These are phyloP conservation scores for Paraescarpia echinospica DNA, from an alignment of 1,140 invertebrate genomes.

Conservation along the genomic window DNA sequence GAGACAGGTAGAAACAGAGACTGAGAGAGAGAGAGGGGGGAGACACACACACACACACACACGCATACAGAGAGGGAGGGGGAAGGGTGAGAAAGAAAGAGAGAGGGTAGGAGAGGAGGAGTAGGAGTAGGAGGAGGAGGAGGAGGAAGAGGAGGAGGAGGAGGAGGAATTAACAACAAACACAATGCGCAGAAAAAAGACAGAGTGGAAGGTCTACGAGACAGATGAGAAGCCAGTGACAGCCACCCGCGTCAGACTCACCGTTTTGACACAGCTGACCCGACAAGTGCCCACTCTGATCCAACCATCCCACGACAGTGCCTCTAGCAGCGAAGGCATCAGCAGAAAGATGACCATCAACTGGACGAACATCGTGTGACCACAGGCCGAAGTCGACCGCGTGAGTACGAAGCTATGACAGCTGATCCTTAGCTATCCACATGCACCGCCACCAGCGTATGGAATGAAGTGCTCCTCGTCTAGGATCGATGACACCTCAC, in stretches of 20 bases:
- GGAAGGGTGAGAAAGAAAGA: neutral
- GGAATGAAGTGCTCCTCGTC: neutral
- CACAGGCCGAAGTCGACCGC: neutral
- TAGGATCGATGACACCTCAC: neutral
- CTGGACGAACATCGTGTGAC: neutral
- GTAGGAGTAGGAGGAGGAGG: neutral
- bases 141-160: no score
- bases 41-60: neutral
- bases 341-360: neutral
- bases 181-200: no score
- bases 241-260: neutral
- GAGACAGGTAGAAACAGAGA: neutral
- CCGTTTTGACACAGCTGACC: neutral
- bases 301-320: neutral
- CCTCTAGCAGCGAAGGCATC: neutral
- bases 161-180: no score
- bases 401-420: neutral
- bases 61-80: no score
- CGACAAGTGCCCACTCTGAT: neutral
- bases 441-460: neutral
- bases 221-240: no score
- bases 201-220: no score
- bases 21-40: neutral
- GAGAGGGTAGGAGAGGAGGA: neutral
- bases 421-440: neutral